Evolutionary conservation across 2,797 vertebrate genomes (phyloP).

Genomic region (Liparis tanakae): DNA sequence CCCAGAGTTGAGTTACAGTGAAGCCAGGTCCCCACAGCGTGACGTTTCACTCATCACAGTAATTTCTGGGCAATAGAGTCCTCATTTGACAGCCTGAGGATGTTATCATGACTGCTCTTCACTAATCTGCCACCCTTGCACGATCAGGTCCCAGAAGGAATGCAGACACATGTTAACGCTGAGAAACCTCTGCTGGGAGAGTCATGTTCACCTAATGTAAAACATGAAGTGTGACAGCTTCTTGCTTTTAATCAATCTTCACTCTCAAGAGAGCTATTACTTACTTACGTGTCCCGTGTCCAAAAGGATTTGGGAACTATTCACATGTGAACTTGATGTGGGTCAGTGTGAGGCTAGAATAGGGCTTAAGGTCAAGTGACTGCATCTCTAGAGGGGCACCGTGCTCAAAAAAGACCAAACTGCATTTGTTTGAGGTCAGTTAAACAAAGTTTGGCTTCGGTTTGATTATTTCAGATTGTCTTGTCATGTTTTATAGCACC

Average conservation of each 20-base stretch:
- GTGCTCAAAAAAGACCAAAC: slow-evolving; percentile 45
- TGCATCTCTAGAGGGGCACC: slow-evolving; percentile 32
- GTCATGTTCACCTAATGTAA: slow-evolving; percentile 14
- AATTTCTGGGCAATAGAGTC: slow-evolving; percentile 18
- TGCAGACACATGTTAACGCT: background rate
- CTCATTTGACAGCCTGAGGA: slow-evolving; percentile 30
- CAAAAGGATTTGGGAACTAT: slow-evolving; percentile 27
- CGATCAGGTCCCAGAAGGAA: slow-evolving; percentile 27
- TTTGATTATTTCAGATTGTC: slow-evolving; percentile 11
- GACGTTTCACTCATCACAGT: slow-evolving; percentile 44
- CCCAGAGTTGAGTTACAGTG: slow-evolving; percentile 10
- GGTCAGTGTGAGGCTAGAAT: slow-evolving; percentile 60
- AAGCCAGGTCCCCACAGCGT: slow-evolving; percentile 13
- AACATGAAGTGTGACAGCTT: background rate
- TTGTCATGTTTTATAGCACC: background rate
- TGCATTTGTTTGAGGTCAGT: slow-evolving; percentile 41
- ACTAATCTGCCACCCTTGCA: slow-evolving; percentile 7
- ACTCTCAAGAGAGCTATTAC: background rate
- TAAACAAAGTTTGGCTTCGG: slow-evolving; percentile 38
- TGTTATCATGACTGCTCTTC: slow-evolving; percentile 33
- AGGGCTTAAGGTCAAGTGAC: slow-evolving; percentile 57
- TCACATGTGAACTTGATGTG: slow-evolving; percentile 57
- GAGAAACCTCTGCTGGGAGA: slow-evolving; percentile 14
- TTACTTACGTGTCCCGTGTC: background rate
- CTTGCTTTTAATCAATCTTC: slow-evolving; percentile 4